A percentile compares a stretch with the other conserved stretches of the same genome.
phyloP scores from a whole-genome alignment of 2,113 vertebrate genomes.

The Mormyrus iriodes region DNA sequence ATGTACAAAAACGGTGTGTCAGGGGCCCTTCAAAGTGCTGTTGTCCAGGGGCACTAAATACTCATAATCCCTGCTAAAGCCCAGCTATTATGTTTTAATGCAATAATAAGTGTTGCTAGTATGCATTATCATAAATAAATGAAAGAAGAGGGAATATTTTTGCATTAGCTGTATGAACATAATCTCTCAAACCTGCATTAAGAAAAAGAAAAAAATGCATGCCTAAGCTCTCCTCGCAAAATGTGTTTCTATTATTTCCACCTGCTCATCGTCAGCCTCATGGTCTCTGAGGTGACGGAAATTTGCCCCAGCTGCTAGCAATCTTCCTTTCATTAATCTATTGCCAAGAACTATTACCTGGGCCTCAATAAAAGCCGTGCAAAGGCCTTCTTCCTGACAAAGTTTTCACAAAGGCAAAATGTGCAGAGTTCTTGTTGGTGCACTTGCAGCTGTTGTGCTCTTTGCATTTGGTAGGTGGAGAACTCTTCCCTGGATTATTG shows the following conservation, averaged over 20 bases:
- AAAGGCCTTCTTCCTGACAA: not conserved
- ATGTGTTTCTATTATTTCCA: not conserved
- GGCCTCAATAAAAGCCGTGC: not conserved
- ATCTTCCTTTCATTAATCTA: not conserved
- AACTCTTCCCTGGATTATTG: not conserved
- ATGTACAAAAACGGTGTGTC: not conserved
- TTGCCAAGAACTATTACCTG: not conserved
- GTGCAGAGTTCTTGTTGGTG: slow-evolving; percentile 41
- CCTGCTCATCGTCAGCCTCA: not conserved
- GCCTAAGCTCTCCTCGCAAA: not conserved
- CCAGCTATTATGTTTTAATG: not conserved
- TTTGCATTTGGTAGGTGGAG: slow-evolving; percentile 46
- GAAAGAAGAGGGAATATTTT: not conserved
- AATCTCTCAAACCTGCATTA: not conserved
- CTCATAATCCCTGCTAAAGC: not conserved
- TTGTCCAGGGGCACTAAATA: not conserved
- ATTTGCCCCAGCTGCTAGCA: not conserved
- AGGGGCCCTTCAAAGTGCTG: not conserved
- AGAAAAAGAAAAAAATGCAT: not conserved
- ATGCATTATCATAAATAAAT: not conserved
- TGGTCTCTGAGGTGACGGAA: not conserved
- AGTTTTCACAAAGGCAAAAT: slow-evolving; percentile 32
- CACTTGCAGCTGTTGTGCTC: slow-evolving; percentile 41
- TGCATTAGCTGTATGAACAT: not conserved
- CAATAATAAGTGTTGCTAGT: not conserved